Evolutionary conservation across 2,888 invertebrate genomes (phyloP), one percentile per base, ranked within the genome.

Genomic region (Conomelus anceps): DNA sequence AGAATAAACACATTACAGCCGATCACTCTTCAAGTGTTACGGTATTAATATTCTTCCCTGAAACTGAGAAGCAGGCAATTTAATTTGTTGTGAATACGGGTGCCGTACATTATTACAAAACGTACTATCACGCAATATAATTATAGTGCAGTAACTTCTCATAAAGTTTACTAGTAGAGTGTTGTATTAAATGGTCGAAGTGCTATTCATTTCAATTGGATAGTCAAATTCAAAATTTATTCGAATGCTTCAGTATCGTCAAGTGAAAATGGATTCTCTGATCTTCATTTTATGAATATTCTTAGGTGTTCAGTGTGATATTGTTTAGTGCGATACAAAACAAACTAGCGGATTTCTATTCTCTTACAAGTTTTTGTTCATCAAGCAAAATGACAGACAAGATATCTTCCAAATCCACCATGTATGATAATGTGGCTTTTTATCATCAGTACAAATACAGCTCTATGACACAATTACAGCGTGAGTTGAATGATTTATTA

Each of bases 371-470:
- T 34, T 34, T 13, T 63, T 63, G 63, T 63, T 63, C 63, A 63
- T n/a, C 20, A 7, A 63, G 63, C 63, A 63, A 63, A 63, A 63
- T 63, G 63, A 63, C 63, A n/a, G 63, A 63, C 63, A 63, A 63
- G n/a, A 63, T 63, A 63, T 63, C 63, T 63, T n/a, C 63, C 7
- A 63, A 63, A 63, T 20, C 63, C n/a, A 63, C 63, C 63, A 63
- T 63, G 63, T 86, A 86, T 24, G 89, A 88, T 87, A 90, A 89
- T 89, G 92, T 92, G 23, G 92, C 92, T n/a, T 93, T 93, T 91
- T 93, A 93, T 89, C 92, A 92, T 89, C 92, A 92, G 22, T 92
- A 93, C 90, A 92, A 92, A 90, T 92, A 93, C 89, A 92, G 91
- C 89, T 93, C 93, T 6, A 91, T 93, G 84, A 92, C 92, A 88